A percentile compares a stretch with the other conserved stretches of the same genome.
phyloP scores from a whole-genome alignment of 1,140 invertebrate genomes.

The Lysiphlebus fabarum region DNA sequence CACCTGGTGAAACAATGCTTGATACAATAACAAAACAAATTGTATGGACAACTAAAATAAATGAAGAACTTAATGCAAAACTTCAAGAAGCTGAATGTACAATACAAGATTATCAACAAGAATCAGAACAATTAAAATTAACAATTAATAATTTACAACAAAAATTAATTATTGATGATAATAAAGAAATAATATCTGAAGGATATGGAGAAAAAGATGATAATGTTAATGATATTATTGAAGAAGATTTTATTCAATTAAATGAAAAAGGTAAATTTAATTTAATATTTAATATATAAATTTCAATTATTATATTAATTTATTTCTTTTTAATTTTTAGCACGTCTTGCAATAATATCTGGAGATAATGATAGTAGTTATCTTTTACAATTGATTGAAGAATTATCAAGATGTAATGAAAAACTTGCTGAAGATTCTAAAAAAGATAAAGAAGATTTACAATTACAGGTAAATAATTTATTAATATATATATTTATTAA shows the following conservation, averaged over 20 bases:
- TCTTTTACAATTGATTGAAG: slow-evolving; percentile 61
- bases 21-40: slow-evolving; percentile 32
- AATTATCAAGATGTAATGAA: slow-evolving; percentile 61
- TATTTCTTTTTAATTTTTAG: slow-evolving; percentile 31
- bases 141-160: slow-evolving; percentile 57
- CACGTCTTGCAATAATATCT: slow-evolving; percentile 53
- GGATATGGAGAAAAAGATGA: slow-evolving; percentile 59
- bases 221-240: slow-evolving; percentile 32
- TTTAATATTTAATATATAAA: slow-evolving; percentile 1
- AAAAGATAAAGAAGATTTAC: slow-evolving; percentile 66
- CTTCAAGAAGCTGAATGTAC: slow-evolving; percentile 52
- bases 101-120: slow-evolving; percentile 53
- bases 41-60: slow-evolving; percentile 28
- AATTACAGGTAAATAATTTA: slow-evolving; percentile 62
- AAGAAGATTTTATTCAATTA: slow-evolving; percentile 47
- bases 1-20: slow-evolving; percentile 32
- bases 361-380: slow-evolving; percentile 51
- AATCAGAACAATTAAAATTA: slow-evolving; percentile 58
- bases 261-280: slow-evolving; percentile 46
- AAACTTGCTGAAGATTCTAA: slow-evolving; percentile 63
- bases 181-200: slow-evolving; percentile 64
- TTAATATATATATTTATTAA: background rate
- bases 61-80: slow-evolving; percentile 46
- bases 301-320: slow-evolving; percentile 10
- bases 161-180: slow-evolving; percentile 50